Evolutionary conservation across 1,140 invertebrate species (phyloP).

Genomic region (Grapholita molesta): DNA sequence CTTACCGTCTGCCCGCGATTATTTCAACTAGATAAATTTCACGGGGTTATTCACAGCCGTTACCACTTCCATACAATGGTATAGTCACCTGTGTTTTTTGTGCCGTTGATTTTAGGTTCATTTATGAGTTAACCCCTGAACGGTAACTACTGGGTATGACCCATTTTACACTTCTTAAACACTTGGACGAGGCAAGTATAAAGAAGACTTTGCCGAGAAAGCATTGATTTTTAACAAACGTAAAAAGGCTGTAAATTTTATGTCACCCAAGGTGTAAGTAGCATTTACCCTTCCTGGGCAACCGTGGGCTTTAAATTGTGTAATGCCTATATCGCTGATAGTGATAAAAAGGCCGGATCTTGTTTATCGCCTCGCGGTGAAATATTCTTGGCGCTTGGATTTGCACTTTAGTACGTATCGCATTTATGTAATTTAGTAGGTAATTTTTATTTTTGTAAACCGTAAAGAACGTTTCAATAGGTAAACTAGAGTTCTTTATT

Average conservation of each 20-base stretch:
- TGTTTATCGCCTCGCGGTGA: background rate
- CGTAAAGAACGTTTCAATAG: no score
- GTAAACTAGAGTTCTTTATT: no score
- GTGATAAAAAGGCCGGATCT: background rate
- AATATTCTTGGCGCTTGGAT: background rate
- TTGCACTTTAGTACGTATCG: no score
- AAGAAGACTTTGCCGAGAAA: background rate
- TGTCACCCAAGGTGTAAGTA: background rate
- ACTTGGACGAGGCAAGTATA: background rate
- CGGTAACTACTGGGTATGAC: background rate
- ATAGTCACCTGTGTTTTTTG: background rate
- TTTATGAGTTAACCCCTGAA: background rate
- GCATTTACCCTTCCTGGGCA: background rate
- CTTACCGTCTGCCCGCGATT: conserved; percentile 16
- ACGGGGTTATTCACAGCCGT: background rate
- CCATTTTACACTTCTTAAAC: conserved; percentile 16
- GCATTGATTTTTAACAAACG: background rate
- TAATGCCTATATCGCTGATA: background rate
- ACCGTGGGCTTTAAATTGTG: background rate
- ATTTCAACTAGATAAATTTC: conserved; percentile 22
- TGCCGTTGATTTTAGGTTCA: background rate
- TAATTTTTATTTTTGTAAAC: no score
- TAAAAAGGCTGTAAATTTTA: background rate
- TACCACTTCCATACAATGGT: background rate
- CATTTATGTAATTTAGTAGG: no score